These are phyloP conservation scores for Drosophila yooni DNA, from an alignment of 2,888 invertebrate species.

Conservation along the genomic window DNA sequence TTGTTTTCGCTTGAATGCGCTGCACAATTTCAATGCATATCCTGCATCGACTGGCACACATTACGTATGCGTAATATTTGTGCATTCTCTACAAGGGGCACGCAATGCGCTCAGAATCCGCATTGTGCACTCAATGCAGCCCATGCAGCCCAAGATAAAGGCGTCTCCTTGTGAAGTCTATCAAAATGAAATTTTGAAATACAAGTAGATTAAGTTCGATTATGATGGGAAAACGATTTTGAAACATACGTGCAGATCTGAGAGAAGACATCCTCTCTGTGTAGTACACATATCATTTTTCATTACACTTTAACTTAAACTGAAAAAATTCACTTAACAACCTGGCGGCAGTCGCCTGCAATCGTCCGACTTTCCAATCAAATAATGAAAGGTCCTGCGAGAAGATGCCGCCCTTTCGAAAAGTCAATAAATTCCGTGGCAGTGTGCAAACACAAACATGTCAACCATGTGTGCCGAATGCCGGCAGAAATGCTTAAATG, in stretches of 20 bases:
- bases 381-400: constrained; percentile 33
- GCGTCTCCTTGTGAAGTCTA: not conserved
- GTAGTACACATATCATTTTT: not conserved
- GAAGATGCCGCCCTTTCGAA: constrained; percentile 35
- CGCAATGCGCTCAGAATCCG: constrained; percentile 20
- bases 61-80: constrained; percentile 54
- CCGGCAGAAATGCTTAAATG: constrained; percentile 34
- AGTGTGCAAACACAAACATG: constrained; percentile 10
- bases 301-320: constrained; percentile 4
- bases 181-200: not conserved
- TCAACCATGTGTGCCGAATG: constrained; percentile 29
- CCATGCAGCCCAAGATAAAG: not conserved
- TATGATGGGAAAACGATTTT: not conserved
- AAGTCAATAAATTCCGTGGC: constrained; percentile 48
- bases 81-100: constrained; percentile 12
- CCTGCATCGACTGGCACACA: constrained; percentile 24
- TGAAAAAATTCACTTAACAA: not conserved
- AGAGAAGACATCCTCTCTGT: not conserved
- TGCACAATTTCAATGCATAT: constrained; percentile 41
- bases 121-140: constrained; percentile 9
- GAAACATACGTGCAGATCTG: not conserved
- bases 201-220: not conserved
- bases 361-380: constrained; percentile 19
- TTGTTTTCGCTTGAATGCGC: constrained; percentile 51
- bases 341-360: not conserved